Percentiles rank a stretch among this genome's conserved stretches.
Evolutionary conservation across 2,113 vertebrate genomes (phyloP).

Genomic region (Aepyceros melampus): DNA sequence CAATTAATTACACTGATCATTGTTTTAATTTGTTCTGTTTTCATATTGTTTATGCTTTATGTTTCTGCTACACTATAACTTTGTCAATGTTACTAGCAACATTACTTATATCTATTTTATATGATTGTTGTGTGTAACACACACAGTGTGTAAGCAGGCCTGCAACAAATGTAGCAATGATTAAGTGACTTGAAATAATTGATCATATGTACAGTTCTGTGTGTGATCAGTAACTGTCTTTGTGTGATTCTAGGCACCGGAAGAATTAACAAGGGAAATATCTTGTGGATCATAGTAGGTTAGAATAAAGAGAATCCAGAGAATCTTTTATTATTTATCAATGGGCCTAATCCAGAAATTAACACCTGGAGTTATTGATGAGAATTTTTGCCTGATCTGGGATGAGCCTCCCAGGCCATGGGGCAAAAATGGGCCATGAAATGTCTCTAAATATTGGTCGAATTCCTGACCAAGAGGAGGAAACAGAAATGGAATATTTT

Average conservation of each 20-base stretch:
- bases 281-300: background rate
- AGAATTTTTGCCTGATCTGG: background rate
- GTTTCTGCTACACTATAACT: background rate
- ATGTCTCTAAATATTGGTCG: background rate
- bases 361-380: background rate
- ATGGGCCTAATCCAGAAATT: background rate
- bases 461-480: background rate
- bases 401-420: background rate
- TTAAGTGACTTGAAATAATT: background rate
- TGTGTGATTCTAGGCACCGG: background rate
- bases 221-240: background rate
- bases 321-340: background rate
- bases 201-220: background rate
- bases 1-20: background rate
- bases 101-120: background rate
- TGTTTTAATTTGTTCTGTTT: background rate
- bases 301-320: background rate
- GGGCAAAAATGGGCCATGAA: background rate
- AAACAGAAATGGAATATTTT: background rate
- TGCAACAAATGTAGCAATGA: background rate
- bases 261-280: background rate
- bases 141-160: background rate
- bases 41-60: background rate
- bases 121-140: background rate
- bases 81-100: background rate